Evolutionary conservation across 2,888 invertebrate species (phyloP).

Genomic region (Catocala sponsa): DNA sequence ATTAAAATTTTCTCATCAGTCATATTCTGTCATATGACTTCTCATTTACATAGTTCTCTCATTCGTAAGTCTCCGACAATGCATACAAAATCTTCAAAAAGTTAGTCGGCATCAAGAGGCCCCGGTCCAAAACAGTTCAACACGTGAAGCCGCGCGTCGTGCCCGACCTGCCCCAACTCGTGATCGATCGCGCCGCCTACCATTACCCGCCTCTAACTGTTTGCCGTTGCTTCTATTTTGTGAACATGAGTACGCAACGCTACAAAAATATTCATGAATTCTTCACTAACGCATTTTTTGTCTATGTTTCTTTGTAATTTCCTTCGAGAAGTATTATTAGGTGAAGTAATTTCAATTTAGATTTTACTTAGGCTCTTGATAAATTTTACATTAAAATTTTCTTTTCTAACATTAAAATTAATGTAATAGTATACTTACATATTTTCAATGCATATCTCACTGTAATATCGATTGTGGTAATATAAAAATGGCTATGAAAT

Average conservation of each 20-base stretch:
- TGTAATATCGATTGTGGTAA: slow-evolving; percentile 2
- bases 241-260: slow-evolving; percentile 12
- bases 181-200: slow-evolving; percentile 79
- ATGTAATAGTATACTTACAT: neutral
- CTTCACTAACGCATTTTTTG: slow-evolving; percentile 1
- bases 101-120: slow-evolving; percentile 16
- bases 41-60: no score
- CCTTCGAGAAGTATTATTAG: no score
- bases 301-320: neutral
- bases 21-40: no score
- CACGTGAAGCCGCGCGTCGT: slow-evolving; percentile 54
- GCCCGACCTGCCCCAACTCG: slow-evolving; percentile 82
- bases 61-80: no score
- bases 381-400: neutral
- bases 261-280: slow-evolving; percentile 2
- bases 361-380: slow-evolving; percentile 13
- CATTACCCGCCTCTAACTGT: slow-evolving; percentile 60
- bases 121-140: slow-evolving; percentile 28
- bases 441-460: neutral
- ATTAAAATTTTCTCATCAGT: no score
- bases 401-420: neutral
- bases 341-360: neutral
- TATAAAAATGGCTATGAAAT: slow-evolving; percentile 13
- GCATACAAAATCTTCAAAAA: slow-evolving; percentile 14
- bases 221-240: slow-evolving; percentile 63